A percentile compares a stretch with the other conserved stretches of the same genome.
These are phyloP conservation scores for Diarsia brunnea DNA, from an alignment of 2,888 invertebrate genomes.

Conservation along the genomic window DNA sequence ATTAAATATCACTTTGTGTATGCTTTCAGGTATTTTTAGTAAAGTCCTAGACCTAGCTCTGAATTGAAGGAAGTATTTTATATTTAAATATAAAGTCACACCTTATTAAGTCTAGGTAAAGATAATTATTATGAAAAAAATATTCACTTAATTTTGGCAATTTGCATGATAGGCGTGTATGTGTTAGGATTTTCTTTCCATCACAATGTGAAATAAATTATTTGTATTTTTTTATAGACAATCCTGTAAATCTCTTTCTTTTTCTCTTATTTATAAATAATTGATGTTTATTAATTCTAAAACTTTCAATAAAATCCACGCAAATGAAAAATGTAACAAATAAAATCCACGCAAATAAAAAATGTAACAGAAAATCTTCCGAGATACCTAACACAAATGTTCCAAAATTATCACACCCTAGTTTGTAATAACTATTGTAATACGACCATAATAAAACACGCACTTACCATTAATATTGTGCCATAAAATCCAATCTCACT, in stretches of 20 bases:
- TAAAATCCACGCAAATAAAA: too few species aligned
- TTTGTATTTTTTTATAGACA: not conserved
- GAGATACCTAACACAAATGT: not conserved
- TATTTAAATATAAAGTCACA: not conserved
- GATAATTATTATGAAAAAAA: not conserved
- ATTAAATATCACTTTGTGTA: not conserved
- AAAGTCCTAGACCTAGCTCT: not conserved
- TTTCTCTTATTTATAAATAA: not conserved
- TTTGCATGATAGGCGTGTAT: not conserved
- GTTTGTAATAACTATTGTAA: conserved; percentile 48
- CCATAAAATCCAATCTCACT: conserved; percentile 73
- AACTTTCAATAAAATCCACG: too few species aligned
- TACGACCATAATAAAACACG: conserved; percentile 54
- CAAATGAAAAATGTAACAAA: too few species aligned
- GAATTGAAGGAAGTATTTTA: not conserved
- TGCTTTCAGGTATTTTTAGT: not conserved
- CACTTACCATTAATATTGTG: conserved; percentile 71
- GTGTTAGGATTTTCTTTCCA: not conserved
- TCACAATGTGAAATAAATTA: not conserved
- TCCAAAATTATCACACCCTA: conserved; percentile 6
- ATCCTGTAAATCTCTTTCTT: not conserved
- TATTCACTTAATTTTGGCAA: not conserved
- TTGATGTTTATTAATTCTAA: too few species aligned
- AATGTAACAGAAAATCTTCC: not conserved
- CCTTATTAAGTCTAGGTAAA: not conserved